Percentiles rank a stretch among this genome's conserved stretches.
These are phyloP conservation scores for Trachemys scripta DNA, from an alignment of 2,113 vertebrate genomes.

Conservation along the genomic window DNA sequence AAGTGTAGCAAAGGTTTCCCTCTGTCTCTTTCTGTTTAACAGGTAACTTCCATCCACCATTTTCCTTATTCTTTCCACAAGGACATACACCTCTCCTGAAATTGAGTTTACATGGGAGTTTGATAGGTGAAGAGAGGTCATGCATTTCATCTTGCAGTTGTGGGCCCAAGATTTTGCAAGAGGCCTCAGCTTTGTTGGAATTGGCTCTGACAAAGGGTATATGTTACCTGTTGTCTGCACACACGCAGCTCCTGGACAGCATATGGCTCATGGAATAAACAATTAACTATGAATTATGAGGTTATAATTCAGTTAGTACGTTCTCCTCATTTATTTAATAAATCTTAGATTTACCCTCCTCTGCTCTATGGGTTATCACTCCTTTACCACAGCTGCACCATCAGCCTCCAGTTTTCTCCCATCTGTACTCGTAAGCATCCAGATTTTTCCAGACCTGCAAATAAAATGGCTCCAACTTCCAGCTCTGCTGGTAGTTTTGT, in stretches of 20 bases:
- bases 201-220: not conserved
- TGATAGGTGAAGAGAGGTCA: accelerated
- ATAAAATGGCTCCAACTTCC: accelerated
- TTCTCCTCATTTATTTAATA: not conserved
- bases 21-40: not conserved
- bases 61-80: not conserved
- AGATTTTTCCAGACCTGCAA: not conserved
- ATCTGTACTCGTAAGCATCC: not conserved
- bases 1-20: accelerated
- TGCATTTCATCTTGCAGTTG: not conserved
- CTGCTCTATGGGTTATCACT: not conserved
- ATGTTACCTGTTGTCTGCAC: accelerated
- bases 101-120: not conserved
- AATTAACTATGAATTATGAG: not conserved
- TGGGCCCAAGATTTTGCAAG: not conserved
- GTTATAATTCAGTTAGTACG: not conserved
- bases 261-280: too few species aligned
- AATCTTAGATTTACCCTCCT: not conserved
- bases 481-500: not conserved
- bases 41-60: accelerated
- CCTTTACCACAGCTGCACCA: too few species aligned
- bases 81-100: accelerated
- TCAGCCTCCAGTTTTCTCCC: not conserved
- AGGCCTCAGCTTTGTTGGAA: accelerated
- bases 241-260: accelerated